A percentile compares a stretch with the other conserved stretches of the same genome.
Conservation (phyloP, 2,888 invertebrate genomes). For the Luperina nickerlii region DNA sequence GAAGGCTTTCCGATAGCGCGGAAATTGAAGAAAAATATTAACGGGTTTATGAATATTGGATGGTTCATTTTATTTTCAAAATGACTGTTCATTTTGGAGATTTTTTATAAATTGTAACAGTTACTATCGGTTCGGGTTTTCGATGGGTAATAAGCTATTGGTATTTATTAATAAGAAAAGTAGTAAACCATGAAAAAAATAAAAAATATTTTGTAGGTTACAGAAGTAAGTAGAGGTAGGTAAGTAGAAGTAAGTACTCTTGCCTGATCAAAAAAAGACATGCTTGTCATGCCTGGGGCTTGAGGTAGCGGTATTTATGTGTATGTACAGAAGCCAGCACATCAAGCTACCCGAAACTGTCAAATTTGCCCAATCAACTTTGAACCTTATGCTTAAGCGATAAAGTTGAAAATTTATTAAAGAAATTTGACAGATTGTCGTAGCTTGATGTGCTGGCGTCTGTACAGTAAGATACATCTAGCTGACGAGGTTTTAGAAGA, state of each 20-base stretch:
- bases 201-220: neutral
- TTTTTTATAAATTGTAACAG: neutral
- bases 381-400: too few relatives aligned
- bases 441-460: too few relatives aligned
- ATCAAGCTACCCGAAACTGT: too few relatives aligned
- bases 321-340: too few relatives aligned
- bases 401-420: too few relatives aligned
- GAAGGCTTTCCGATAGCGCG: constrained; percentile 3
- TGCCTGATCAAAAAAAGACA: neutral
- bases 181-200: neutral
- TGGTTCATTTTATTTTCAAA: constrained; percentile 3
- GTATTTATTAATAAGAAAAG: neutral
- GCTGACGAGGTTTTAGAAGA: neutral
- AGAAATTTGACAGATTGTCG: too few relatives aligned
- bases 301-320: neutral
- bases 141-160: neutral
- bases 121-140: neutral
- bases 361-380: too few relatives aligned
- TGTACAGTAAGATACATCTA: too few relatives aligned
- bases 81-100: neutral
- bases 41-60: constrained; percentile 1
- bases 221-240: too few relatives aligned
- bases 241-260: neutral
- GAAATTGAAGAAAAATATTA: constrained; percentile 43
- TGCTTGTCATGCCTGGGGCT: neutral